Evolutionary conservation across 2,888 invertebrate genomes (phyloP).

Genomic region (Sisyra nigra): DNA sequence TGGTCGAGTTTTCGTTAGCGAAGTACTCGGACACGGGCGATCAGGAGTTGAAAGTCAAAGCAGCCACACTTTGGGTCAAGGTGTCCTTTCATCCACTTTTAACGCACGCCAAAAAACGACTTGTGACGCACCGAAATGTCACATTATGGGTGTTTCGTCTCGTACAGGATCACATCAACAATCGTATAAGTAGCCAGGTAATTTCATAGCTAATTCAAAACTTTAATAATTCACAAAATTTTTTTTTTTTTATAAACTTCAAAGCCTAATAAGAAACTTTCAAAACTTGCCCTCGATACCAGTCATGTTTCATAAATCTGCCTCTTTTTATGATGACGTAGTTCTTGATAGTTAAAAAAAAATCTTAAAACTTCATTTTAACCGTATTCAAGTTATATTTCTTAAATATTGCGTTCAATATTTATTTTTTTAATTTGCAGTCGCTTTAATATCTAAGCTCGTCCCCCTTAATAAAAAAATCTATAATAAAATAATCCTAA

Average conservation of each 20-base stretch:
- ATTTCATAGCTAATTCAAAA: conserved; percentile 36
- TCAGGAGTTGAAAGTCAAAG: conserved; percentile 52
- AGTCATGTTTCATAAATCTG: too few relatives aligned
- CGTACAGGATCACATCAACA: conserved; percentile 19
- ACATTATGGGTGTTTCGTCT: conserved; percentile 60
- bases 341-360: too few relatives aligned
- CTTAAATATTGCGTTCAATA: too few relatives aligned
- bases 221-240: conserved; percentile 3
- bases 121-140: conserved; percentile 29
- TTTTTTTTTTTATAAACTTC: conserved; percentile 3
- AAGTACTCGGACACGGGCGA: conserved; percentile 30
- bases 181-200: conserved; percentile 44
- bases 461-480: too few relatives aligned
- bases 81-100: conserved; percentile 35
- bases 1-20: conserved; percentile 68
- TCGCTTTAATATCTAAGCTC: too few relatives aligned
- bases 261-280: too few relatives aligned
- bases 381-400: too few relatives aligned
- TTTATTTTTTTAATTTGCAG: too few relatives aligned
- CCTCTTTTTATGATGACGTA: too few relatives aligned
- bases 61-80: conserved; percentile 63
- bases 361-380: too few relatives aligned
- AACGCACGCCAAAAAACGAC: conserved; percentile 16
- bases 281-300: too few relatives aligned
- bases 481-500: too few relatives aligned